Base-by-base conservation (phyloP, 2,888 invertebrate genomes). In the Hesperia comma region DNA sequence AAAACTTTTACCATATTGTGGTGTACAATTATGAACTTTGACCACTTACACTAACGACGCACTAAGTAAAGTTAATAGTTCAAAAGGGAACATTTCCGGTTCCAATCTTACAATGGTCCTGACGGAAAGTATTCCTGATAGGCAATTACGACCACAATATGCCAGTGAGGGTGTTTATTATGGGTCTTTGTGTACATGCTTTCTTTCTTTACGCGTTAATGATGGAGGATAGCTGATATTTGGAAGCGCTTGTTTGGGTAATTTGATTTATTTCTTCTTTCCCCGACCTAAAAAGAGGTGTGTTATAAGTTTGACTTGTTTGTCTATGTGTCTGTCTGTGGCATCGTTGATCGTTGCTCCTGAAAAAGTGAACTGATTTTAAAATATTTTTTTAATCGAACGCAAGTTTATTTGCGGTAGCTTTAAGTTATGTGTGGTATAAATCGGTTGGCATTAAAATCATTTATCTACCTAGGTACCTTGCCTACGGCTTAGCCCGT, bases 131-230 rank as follows among this genome's bases (percentile, higher is more conserved):
- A 68, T 55, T 75, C 73, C 74, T 70, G 69, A 74, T 70, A 70
- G 76, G 71, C 76, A 79, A 83, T 83, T 80, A 80, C 74, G 72
- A 74, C 69, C 71, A 75, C 76, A 76, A 79, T 74, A 71, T 71
- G 70, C 72, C 71, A 74, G 68, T 70, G 71, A 70, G 71, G 71
- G 75, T 49, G 74, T 74, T 72, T 70, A 69, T 71, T 71, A 54
- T 12, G 15, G 55, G 49, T 57, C 26, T 63, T 56, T 57, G 33
- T 56, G 32, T 54, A 43, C 10, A 26, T 40, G 17, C 40, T 53
- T 21, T 14, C 57, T 40, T 57, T 17, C 55, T 60, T 63, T 37
- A 49, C 21, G 46, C 49, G 21, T 56, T 26, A 17, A 32, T 26
- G n/a, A 6, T 6, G 33, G n/a, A 33, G 15, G 8, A 32, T 37